These are phyloP conservation scores for Rhaphigaster nebulosa DNA, from an alignment of 2,888 invertebrate genomes.

Conservation along the genomic window DNA sequence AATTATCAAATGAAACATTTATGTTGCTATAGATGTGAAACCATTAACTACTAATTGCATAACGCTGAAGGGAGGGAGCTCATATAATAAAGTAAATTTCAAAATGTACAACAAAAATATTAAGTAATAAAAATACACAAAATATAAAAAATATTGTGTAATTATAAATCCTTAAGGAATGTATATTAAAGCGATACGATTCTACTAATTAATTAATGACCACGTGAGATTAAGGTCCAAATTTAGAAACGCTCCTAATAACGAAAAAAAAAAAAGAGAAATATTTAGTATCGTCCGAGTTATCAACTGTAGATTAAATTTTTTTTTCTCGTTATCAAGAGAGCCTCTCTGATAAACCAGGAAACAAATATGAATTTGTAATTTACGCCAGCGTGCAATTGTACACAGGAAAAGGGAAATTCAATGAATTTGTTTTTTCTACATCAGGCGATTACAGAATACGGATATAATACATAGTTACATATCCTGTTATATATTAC, in stretches of 20 bases:
- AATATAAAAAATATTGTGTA: too few relatives aligned
- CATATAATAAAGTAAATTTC: too few relatives aligned
- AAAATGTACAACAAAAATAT: too few relatives aligned
- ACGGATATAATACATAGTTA: too few relatives aligned
- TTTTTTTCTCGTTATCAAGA: background rate
- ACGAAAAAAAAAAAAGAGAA: background rate
- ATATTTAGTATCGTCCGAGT: background rate
- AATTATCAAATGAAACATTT: too few relatives aligned
- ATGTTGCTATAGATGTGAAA: too few relatives aligned
- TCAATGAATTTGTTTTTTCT: background rate
- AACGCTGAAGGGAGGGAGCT: too few relatives aligned
- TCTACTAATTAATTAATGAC: background rate
- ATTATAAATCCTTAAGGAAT: too few relatives aligned
- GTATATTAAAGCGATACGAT: too few relatives aligned
- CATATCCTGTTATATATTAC: background rate
- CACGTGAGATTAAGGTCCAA: background rate
- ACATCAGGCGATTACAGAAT: background rate
- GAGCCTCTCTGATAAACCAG: background rate
- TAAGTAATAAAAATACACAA: too few relatives aligned
- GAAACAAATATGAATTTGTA: constrained; percentile 8
- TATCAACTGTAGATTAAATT: constrained; percentile 16
- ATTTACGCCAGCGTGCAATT: background rate
- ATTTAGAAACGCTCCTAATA: background rate
- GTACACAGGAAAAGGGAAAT: background rate
- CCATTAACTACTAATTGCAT: too few relatives aligned